Evolutionary conservation across 2,113 vertebrate species (phyloP).

Genomic region (Holacanthus passer): DNA sequence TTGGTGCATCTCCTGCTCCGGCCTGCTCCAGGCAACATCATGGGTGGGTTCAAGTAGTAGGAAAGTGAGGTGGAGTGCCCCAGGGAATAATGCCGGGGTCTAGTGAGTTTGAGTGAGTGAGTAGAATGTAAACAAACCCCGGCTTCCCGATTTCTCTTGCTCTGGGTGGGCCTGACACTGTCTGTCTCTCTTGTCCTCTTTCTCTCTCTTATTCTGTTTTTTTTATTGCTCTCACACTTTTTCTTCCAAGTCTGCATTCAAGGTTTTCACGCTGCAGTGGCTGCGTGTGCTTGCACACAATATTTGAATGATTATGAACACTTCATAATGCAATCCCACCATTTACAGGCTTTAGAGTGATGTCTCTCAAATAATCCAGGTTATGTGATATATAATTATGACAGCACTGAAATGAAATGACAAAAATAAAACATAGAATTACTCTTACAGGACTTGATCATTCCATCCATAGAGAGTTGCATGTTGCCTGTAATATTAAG

Average conservation of each 20-base stretch:
- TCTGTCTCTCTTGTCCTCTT: constrained; percentile 17
- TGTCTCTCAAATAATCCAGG: neutral
- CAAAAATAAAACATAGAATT: neutral
- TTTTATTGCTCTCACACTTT: neutral
- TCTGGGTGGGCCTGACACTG: constrained; percentile 48
- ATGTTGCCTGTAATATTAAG: too few species aligned
- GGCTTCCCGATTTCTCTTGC: neutral
- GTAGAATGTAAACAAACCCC: constrained; percentile 73
- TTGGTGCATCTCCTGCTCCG: constrained; percentile 34
- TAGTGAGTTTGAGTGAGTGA: constrained; percentile 56
- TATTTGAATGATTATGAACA: neutral
- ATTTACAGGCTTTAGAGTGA: neutral
- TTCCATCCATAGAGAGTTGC: neutral
- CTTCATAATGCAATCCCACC: neutral
- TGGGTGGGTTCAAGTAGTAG: constrained; percentile 24
- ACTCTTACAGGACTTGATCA: neutral
- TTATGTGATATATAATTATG: neutral
- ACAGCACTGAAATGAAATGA: neutral
- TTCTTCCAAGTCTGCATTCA: neutral
- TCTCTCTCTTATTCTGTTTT: neutral
- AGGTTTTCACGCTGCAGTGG: neutral
- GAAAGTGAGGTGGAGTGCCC: constrained; percentile 33
- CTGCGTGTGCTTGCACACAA: neutral
- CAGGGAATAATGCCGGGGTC: constrained; percentile 53
- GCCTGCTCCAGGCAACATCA: neutral